A percentile compares a stretch with the other conserved stretches of the same genome.
phyloP scores from a whole-genome alignment of 1,140 invertebrate genomes.

The Antheraea mylitta region DNA sequence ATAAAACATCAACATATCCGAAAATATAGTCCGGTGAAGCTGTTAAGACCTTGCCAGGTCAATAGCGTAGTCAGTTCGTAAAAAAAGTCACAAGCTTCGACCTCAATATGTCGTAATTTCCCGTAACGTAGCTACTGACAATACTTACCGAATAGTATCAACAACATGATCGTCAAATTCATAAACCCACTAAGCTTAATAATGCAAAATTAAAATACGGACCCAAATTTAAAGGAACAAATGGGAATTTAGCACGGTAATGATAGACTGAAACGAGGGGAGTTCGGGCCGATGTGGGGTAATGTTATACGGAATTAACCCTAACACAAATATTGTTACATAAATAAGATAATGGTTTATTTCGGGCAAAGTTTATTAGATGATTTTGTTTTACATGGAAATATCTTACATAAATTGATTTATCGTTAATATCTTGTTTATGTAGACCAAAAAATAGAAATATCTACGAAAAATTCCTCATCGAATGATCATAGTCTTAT shows the following conservation, averaged over 20 bases:
- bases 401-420: not conserved
- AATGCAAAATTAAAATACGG: constrained; percentile 11
- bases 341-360: not conserved
- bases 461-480: no score
- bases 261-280: not conserved
- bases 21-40: no score
- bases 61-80: no score
- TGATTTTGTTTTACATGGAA: not conserved
- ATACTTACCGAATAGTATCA: no score
- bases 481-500: no score
- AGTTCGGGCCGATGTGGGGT: not conserved
- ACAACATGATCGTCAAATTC: constrained; percentile 9
- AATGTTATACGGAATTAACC: not conserved
- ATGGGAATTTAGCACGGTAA: constrained; percentile 9
- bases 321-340: not conserved
- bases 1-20: not conserved
- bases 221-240: constrained; percentile 9
- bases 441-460: no score
- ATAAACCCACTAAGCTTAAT: constrained; percentile 13
- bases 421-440: no score
- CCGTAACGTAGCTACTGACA: not conserved
- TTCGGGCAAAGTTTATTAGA: not conserved
- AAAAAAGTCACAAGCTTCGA: no score
- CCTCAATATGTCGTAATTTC: not conserved
- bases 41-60: no score